Base-by-base conservation (phyloP, 1,140 invertebrate species). In the Aradophagus sp. region DNA sequence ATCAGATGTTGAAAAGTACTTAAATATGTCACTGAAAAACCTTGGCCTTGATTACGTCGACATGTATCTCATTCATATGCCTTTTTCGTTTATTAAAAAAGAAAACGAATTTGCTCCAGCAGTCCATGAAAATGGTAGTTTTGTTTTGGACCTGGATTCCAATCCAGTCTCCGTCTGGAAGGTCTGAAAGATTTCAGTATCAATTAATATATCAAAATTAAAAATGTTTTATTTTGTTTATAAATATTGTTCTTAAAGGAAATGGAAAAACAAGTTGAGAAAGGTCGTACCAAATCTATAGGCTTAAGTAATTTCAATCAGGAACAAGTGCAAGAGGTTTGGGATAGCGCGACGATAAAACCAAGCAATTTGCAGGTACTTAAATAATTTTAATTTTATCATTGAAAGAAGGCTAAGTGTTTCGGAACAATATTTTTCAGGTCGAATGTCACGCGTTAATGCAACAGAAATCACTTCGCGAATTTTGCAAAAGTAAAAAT, bases 241-340 rank as follows among this genome's bases (percentile, higher is more conserved):
- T 29, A 5, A 4, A 29, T 6, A 10, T 29, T 29, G 11, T 29
- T 29, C 11, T 23, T 8, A 29, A 29, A 93, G 91, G 89, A 88
- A 83, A 92, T 94, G 92, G 93, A 94, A 82, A 85, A 90, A 56
- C 89, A 92, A 75, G 89, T 92, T 4, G 87, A 87, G 56, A 85
- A 85, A 20, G 91, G 92, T 19, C 80, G 87, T n/a, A 80, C 89
- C 11, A 89, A 87, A 75, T 89, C 91, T 0, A 91, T 95, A 73
- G 93, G 93, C 1, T 67, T 95, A 3, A 94, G 93, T n/a, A 95
- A 95, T 76, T 95, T 94, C 72, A 94, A 92, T 75, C 84, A 89
- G 58, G 74, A 83, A 8, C 93, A 94, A 84, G 88, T 94, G 38
- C 71, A 86, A 41, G 86, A 88, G 20, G 87, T 94, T 36, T 84